phyloP scores from a whole-genome alignment of 2,113 vertebrate genomes.

The Pangasianodon gigas region DNA sequence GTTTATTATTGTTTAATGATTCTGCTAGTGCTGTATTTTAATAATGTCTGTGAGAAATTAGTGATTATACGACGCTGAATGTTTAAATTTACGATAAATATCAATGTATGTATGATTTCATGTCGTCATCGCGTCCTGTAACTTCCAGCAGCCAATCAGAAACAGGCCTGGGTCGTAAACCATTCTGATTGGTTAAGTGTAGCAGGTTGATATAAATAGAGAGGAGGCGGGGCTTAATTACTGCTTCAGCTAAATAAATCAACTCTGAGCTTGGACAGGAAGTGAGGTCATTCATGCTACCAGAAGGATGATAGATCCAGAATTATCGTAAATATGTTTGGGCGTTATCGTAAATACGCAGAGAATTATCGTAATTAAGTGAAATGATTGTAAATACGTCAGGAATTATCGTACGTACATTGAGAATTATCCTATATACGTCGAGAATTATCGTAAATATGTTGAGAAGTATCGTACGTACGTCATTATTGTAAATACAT shows the following conservation, averaged over 20 bases:
- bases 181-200: neutral
- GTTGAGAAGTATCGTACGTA: no score
- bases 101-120: no score
- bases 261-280: no score
- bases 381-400: neutral
- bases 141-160: constrained; percentile 10
- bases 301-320: no score
- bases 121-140: neutral
- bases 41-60: neutral
- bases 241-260: neutral
- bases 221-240: neutral
- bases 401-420: no score
- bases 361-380: no score
- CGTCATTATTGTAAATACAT: no score
- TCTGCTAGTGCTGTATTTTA: neutral
- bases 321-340: no score
- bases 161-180: neutral
- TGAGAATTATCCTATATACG: no score
- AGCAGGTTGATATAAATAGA: neutral
- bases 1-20: neutral
- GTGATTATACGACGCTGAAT: neutral
- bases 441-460: no score
- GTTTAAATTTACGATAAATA: neutral
- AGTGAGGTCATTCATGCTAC: no score
- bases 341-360: no score